These are phyloP conservation scores for Laodelphax striatellus DNA, from an alignment of 1,140 invertebrate species.

Conservation along the genomic window DNA sequence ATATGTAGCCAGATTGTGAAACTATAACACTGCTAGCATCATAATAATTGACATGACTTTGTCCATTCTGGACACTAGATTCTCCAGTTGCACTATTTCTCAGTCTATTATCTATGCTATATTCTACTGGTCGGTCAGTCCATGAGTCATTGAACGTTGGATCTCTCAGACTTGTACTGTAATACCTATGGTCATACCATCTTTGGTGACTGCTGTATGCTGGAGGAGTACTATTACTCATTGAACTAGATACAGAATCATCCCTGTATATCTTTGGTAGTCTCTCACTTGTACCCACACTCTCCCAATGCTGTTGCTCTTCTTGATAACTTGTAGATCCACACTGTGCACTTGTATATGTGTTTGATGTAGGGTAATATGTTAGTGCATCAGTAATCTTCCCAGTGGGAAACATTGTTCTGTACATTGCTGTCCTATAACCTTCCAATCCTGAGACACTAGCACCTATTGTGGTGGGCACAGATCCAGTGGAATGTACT, in stretches of 20 bases:
- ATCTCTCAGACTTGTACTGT: not conserved
- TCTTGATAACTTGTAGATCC: no score
- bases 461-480: constrained; percentile 30
- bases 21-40: constrained; percentile 50
- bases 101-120: constrained; percentile 28
- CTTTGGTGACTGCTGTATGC: not conserved
- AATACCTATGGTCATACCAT: constrained; percentile 11
- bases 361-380: constrained; percentile 57
- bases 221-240: not conserved
- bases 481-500: constrained; percentile 27
- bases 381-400: constrained; percentile 63
- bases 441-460: constrained; percentile 47
- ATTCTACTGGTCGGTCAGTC: constrained; percentile 4
- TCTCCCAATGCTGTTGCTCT: no score
- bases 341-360: not conserved
- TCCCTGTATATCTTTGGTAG: not conserved
- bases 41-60: constrained; percentile 31
- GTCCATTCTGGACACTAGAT: constrained; percentile 27
- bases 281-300: not conserved
- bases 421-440: constrained; percentile 49
- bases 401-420: constrained; percentile 53
- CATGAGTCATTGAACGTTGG: not conserved
- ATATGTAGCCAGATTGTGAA: constrained; percentile 72
- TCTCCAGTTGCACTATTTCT: constrained; percentile 26
- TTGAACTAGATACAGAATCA: constrained; percentile 4